Evolutionary conservation across 2,888 invertebrate genomes (phyloP), one percentile per base, ranked within the genome.

Genomic region (Eupithecia pulchellata): DNA sequence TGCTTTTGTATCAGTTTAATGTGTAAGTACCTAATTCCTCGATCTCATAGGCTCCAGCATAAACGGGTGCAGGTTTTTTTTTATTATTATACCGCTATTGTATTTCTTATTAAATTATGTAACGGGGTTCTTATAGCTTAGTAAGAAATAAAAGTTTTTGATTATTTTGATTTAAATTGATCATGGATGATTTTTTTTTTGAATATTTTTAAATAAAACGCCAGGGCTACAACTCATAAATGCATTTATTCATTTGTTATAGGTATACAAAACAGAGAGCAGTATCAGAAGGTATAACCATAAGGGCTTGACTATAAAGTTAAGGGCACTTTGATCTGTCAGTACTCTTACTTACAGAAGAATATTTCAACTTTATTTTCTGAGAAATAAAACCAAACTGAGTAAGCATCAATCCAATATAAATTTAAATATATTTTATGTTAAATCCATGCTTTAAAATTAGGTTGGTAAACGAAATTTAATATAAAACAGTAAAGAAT

Each of bases 341-440:
- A 42, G 6, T n/a, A 42, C 2, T 17, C 14, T 2, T 20, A 11
- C 20, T 1, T 17, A 55, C 13, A 57, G 14, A 13, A 57, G 17
- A 27, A 27, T 27, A 17, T 17, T 57, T 25, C 17, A 2, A 17
- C 6, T 29, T 6, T 29, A 25, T 57, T 29, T 29, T 29, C 57
- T 29, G 4, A 52, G 52, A 20, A 17, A 29, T 57, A 27, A 57
- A 57, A 27, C 14, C n/a, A n/a, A n/a, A n/a, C n/a, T n/a, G n/a
- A n/a, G n/a, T 29, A 3, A 57, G 25, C 25, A 4, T 25, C 25
- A 29, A 9, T 17, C 32, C 32, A n/a, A 60, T 32, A 30, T 30
- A 32, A 60, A 60, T 60, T 32, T 32, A 25, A 52, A 32, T 60
- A n/a, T 58, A 32, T 30, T n/a, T 20, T 32, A 60, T 32, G 58